These are phyloP conservation scores for Piprites chloris DNA, from an alignment of 2,113 vertebrate genomes.

Conservation along the genomic window DNA sequence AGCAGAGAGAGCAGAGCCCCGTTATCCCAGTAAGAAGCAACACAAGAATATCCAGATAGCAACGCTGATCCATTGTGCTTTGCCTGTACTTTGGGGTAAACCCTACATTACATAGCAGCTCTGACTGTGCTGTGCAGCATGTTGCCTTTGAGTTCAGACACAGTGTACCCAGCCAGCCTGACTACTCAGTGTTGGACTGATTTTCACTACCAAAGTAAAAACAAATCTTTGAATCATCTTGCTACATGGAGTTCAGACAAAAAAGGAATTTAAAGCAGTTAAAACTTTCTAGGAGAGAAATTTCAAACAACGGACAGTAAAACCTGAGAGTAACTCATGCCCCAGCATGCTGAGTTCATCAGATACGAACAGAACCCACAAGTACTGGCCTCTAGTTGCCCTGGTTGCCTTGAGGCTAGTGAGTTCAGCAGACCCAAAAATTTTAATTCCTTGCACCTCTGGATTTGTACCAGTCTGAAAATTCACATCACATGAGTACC, in stretches of 20 bases:
- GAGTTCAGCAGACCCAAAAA: background rate
- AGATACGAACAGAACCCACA: background rate
- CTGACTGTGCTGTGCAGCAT: background rate
- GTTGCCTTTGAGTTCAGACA: background rate
- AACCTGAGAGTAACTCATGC: background rate
- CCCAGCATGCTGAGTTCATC: background rate
- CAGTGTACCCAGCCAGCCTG: background rate
- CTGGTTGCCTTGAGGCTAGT: background rate
- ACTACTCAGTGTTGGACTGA: background rate
- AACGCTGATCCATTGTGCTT: background rate
- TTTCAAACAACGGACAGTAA: background rate
- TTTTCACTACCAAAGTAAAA: background rate
- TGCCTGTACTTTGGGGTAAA: background rate
- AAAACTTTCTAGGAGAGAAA: background rate
- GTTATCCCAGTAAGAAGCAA: background rate
- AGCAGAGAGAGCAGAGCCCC: background rate
- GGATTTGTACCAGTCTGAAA: background rate
- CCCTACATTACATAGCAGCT: rapidly evolving
- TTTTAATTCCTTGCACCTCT: background rate
- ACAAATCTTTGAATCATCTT: background rate
- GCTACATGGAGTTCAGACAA: background rate
- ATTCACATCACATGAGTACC: background rate
- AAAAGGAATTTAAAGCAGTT: background rate
- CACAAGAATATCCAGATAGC: background rate
- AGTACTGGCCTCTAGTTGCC: background rate